Percentiles rank a stretch among this genome's conserved stretches.
phyloP scores from a whole-genome alignment of 2,888 invertebrate species.

The Drosophila dives region DNA sequence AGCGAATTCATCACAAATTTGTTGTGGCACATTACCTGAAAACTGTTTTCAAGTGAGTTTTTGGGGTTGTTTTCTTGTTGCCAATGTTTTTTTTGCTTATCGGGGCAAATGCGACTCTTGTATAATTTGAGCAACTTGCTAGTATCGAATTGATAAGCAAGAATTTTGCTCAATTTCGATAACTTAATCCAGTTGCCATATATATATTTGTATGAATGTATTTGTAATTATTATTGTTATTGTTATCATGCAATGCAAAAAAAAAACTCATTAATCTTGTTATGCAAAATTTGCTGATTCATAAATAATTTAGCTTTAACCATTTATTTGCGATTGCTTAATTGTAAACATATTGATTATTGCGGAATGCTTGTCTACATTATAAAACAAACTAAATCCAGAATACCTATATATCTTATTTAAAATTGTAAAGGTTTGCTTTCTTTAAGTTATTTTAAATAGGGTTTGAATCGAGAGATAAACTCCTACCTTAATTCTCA shows the following conservation, averaged over 20 bases:
- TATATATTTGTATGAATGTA: neutral
- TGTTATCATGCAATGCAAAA: neutral
- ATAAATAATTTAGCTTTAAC: neutral
- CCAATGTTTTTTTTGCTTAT: constrained; percentile 13
- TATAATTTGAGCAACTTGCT: constrained; percentile 21
- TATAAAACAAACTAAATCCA: neutral
- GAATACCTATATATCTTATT: neutral
- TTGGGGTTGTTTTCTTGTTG: constrained; percentile 8
- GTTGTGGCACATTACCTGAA: constrained; percentile 43
- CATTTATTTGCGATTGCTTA: neutral
- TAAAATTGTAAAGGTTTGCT: neutral
- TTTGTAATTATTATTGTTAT: constrained; percentile 1
- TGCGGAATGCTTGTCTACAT: neutral
- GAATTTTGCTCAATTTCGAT: constrained; percentile 11
- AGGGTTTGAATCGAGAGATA: neutral
- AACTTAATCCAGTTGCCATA: constrained; percentile 16
- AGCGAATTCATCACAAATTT: constrained; percentile 67
- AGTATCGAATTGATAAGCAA: constrained; percentile 44
- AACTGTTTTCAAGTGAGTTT: constrained; percentile 28
- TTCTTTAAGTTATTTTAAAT: neutral
- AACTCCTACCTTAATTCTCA: neutral
- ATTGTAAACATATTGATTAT: neutral
- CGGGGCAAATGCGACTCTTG: constrained; percentile 16
- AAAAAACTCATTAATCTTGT: neutral
- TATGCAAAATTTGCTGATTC: constrained; percentile 31